Base-by-base conservation (phyloP, 2,797 vertebrate genomes). In the Valencia hispanica region DNA sequence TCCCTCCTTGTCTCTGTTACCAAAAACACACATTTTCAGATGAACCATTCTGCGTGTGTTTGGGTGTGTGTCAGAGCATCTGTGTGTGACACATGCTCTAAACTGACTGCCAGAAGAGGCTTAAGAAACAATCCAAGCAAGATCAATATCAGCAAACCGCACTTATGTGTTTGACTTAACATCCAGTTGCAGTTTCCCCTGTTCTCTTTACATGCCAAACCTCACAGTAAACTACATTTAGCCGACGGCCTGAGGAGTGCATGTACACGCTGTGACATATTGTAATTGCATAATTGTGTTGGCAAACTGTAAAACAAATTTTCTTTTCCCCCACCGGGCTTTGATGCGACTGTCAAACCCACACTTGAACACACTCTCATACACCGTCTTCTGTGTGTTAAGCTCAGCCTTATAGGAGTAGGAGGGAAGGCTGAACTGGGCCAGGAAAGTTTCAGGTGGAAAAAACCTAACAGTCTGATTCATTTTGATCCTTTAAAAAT, bases 131-230 rank as follows among this genome's bases (percentile, higher is more conserved):
- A 92, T 94, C 92, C 87, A 75, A 93, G 87, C 84, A 78, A 93
- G 92, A 93, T 93, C 92, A 90, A 91, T 92, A 94, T 94, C 91
- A 89, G 89, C 81, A 92, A 92, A 94, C 92, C 86, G 68, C 92
- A 92, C 88, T 91, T 88, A 88, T 90, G 89, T 89, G 87, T 91
- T 93, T 93, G 86, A 92, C 90, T 93, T 92, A 88, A 90, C 81
- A 86, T 92, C 89, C 87, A 89, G 82, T 92, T 77, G 81, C 88
- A 86, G 88, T 86, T 87, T 83, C 86, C 85, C 82, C 79, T 79
- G 73, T 73, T 88, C 79, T 79, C 84, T 87, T 90, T 72, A 85
- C 84, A 91, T 87, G 91, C 93, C 93, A 93, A 92, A 92, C 86
- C 92, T 91, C 85, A 89, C 82, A 20, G 57, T 79, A 88, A 91